Conservation (phyloP, 2,888 invertebrate genomes). For the Tupiocoris notatus region DNA sequence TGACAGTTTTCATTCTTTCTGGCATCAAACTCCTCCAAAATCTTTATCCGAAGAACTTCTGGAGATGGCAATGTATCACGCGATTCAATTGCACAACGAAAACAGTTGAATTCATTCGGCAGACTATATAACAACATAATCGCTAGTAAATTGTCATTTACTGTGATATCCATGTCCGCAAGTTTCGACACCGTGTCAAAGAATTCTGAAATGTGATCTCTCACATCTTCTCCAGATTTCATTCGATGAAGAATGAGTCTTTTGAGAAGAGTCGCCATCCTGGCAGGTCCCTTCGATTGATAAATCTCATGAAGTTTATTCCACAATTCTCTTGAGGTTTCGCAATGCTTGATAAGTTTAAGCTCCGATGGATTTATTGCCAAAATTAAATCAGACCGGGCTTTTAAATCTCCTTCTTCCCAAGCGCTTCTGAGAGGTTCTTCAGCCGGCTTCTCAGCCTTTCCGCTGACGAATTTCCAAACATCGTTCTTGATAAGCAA, state of each 20-base stretch:
- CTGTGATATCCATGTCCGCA: neutral
- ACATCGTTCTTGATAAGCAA: no score
- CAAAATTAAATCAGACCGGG: neutral
- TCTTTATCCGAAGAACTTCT: no score
- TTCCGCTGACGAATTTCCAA: no score
- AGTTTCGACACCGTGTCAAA: no score
- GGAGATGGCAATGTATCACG: no score
- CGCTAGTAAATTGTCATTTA: neutral
- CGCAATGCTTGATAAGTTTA: neutral
- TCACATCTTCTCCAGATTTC: neutral
- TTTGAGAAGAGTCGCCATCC: no score
- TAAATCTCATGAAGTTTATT: neutral
- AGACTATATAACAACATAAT: neutral
- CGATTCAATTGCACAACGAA: no score
- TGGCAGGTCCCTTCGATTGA: constrained; percentile 9
- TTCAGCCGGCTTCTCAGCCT: neutral
- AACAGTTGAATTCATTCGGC: no score
- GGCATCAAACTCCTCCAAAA: no score
- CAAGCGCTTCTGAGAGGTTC: neutral
- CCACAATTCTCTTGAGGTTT: no score
- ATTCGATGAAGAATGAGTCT: constrained; percentile 18
- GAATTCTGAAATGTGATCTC: neutral
- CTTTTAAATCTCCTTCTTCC: no score
- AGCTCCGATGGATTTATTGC: constrained; percentile 1
- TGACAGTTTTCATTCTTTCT: no score